Evolutionary conservation across 2,797 vertebrate genomes (phyloP).

Genomic region (Epinephelus coioides): DNA sequence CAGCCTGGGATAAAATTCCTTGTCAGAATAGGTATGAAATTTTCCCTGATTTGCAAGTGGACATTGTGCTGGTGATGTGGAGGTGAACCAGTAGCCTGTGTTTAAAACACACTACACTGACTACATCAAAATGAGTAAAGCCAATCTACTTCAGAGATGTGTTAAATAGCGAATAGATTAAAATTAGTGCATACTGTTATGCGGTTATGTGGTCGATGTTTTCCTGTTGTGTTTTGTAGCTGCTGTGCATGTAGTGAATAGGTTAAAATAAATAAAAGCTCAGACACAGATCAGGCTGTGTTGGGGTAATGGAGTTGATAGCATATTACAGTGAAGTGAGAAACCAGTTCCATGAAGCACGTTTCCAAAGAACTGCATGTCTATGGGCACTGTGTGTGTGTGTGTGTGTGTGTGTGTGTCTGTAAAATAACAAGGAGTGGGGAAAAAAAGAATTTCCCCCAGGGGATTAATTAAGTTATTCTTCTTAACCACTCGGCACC

Average conservation of each 20-base stretch:
- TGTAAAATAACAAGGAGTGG: not conserved
- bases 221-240: not conserved
- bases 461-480: not conserved
- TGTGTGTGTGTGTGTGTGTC: not conserved
- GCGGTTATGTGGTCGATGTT: no score
- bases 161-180: not conserved
- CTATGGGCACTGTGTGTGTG: not conserved
- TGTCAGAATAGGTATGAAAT: not conserved
- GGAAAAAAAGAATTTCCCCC: not conserved
- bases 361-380: not conserved
- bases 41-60: not conserved
- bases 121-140: not conserved
- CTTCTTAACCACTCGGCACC: not conserved
- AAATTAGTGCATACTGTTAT: not conserved
- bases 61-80: not conserved
- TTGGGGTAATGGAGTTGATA: not conserved
- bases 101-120: not conserved
- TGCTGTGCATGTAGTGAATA: not conserved
- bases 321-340: not conserved
- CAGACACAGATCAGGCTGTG: not conserved
- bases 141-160: not conserved
- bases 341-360: not conserved
- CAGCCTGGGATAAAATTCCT: not conserved
- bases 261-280: not conserved
- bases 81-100: slow-evolving; percentile 1